phyloP scores from a whole-genome alignment of 2,797 vertebrate species.

The Fistularia commersonii region DNA sequence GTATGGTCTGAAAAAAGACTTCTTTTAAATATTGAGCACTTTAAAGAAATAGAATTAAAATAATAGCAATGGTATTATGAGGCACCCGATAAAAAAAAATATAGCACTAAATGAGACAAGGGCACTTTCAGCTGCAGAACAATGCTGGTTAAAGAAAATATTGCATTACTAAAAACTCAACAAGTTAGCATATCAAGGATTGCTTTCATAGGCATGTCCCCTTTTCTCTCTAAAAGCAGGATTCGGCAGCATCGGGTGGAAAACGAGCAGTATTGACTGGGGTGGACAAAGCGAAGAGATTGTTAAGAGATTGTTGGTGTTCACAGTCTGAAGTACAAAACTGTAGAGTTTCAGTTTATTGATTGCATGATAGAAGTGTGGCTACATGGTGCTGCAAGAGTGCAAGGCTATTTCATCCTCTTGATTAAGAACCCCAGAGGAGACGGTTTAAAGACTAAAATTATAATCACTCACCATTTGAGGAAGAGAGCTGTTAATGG shows the following conservation, averaged over 20 bases:
- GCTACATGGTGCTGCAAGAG: conserved; percentile 47
- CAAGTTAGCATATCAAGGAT: no score
- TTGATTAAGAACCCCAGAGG: conserved; percentile 50
- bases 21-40: no score
- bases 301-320: conserved; percentile 42
- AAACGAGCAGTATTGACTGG: conserved; percentile 20
- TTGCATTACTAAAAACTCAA: no score
- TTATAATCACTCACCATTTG: conserved; percentile 45
- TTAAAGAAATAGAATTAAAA: no score
- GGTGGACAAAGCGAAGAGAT: conserved; percentile 21
- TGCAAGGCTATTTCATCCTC: conserved; percentile 37
- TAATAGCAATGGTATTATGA: no score
- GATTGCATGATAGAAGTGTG: conserved; percentile 37
- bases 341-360: conserved; percentile 44
- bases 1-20: not conserved
- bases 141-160: no score
- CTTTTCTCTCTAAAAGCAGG: conserved; percentile 4
- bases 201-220: not conserved
- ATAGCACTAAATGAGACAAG: no score
- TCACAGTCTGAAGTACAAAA: conserved; percentile 54
- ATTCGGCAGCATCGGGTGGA: not conserved
- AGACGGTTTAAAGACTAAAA: conserved; percentile 41
- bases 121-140: no score
- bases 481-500: conserved; percentile 35
- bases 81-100: no score